These are phyloP conservation scores for Collichthys lucidus DNA, from an alignment of 2,113 vertebrate species.

Conservation along the genomic window DNA sequence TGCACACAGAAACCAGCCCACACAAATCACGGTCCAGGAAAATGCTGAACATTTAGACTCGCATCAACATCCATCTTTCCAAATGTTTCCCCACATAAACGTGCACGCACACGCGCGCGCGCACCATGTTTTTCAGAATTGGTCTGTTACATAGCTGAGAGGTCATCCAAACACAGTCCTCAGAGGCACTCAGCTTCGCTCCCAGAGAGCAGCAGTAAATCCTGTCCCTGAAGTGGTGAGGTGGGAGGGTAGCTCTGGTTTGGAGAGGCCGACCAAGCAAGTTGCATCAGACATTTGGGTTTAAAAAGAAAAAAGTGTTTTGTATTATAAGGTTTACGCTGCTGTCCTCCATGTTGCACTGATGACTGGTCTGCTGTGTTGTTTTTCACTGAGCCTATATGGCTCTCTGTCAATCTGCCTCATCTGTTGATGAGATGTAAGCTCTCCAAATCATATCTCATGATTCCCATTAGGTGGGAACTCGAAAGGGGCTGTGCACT, in stretches of 20 bases:
- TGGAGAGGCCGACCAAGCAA: slow-evolving; percentile 51
- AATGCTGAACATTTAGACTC: slow-evolving; percentile 56
- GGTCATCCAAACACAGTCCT: slow-evolving; percentile 74
- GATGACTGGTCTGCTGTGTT: slow-evolving; percentile 11
- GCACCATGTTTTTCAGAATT: slow-evolving; percentile 66
- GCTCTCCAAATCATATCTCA: slow-evolving; percentile 49
- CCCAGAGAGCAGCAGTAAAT: slow-evolving; percentile 72
- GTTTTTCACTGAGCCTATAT: slow-evolving; percentile 1
- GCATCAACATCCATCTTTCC: slow-evolving; percentile 50
- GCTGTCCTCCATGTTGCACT: slow-evolving; percentile 2
- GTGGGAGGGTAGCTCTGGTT: slow-evolving; percentile 62
- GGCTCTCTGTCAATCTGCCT: slow-evolving; percentile 27
- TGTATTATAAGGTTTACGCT: slow-evolving; percentile 20
- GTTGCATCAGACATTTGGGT: slow-evolving; percentile 68
- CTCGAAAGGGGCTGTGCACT: slow-evolving; percentile 18
- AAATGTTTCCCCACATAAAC: slow-evolving; percentile 59
- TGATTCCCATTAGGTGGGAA: slow-evolving; percentile 61
- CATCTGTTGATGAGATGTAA: slow-evolving; percentile 45
- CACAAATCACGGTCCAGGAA: slow-evolving; percentile 64
- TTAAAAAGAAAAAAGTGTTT: slow-evolving; percentile 37
- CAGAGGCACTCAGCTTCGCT: slow-evolving; percentile 63
- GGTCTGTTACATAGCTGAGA: slow-evolving; percentile 72
- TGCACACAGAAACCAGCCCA: slow-evolving; percentile 24
- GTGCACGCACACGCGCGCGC: slow-evolving; percentile 38
- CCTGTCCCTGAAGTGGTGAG: slow-evolving; percentile 67